These are phyloP conservation scores for Illadopsis cleaveri DNA, from an alignment of 2,113 vertebrate genomes.

Conservation along the genomic window DNA sequence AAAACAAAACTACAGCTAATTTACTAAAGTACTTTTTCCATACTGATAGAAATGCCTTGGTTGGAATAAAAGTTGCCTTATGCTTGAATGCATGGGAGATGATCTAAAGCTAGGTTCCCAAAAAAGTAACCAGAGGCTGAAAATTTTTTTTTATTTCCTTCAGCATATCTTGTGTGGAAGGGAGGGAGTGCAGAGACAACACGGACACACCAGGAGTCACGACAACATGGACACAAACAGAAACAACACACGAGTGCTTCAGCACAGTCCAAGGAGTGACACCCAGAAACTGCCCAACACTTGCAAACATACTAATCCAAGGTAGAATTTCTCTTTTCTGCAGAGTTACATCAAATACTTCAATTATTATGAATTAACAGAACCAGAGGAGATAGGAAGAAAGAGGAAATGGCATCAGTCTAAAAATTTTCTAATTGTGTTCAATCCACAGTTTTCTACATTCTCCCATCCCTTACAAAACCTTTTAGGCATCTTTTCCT, in stretches of 20 bases:
- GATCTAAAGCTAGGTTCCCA: neutral
- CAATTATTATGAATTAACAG: neutral
- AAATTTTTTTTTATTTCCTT: neutral
- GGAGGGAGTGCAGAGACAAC: neutral
- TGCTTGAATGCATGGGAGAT: neutral
- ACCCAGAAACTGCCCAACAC: neutral
- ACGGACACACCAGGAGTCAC: accelerated
- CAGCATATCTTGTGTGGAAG: neutral
- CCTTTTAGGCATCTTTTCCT: neutral
- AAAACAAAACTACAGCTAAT: neutral
- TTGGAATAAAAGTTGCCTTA: neutral
- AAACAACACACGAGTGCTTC: neutral
- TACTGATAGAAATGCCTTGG: neutral
- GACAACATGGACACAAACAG: neutral
- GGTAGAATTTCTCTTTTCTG: neutral
- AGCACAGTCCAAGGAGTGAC: neutral
- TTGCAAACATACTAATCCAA: neutral
- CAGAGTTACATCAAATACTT: neutral
- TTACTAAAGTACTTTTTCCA: neutral
- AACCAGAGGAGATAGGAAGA: neutral
- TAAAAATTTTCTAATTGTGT: neutral
- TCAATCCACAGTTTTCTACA: neutral
- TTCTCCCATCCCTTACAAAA: neutral
- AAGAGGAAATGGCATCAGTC: neutral
- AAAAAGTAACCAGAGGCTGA: neutral